phyloP scores from a whole-genome alignment of 2,113 vertebrate genomes.

The Propithecus coquereli region DNA sequence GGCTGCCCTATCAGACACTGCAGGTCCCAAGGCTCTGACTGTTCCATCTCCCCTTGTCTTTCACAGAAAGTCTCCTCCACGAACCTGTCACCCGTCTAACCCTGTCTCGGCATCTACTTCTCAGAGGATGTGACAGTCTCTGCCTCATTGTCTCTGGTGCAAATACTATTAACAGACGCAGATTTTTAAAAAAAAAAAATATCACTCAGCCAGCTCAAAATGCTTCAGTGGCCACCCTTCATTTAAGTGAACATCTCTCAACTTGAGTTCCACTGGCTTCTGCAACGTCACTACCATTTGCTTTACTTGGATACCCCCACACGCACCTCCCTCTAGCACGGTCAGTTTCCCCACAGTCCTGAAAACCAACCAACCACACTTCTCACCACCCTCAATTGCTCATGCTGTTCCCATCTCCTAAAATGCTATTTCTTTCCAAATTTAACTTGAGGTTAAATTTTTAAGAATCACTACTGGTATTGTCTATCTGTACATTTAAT shows the following conservation, averaged over 20 bases:
- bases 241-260: not conserved
- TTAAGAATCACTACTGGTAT: not conserved
- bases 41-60: not conserved
- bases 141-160: not conserved
- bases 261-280: not conserved
- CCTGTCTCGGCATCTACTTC: not conserved
- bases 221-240: not conserved
- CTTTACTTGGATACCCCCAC: no score
- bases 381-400: not conserved
- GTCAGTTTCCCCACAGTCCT: not conserved
- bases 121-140: not conserved
- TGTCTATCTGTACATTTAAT: not conserved
- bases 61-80: not conserved
- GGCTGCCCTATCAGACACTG: not conserved
- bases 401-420: not conserved
- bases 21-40: not conserved
- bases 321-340: fast-evolving
- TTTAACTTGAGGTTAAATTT: not conserved
- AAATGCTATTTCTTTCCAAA: not conserved
- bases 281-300: fast-evolving
- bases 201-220: not conserved
- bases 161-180: not conserved
- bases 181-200: not conserved
- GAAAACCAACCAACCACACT: not conserved
- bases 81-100: not conserved